Conservation (phyloP, 2,797 vertebrate species). For the Hirundo rustica region DNA sequence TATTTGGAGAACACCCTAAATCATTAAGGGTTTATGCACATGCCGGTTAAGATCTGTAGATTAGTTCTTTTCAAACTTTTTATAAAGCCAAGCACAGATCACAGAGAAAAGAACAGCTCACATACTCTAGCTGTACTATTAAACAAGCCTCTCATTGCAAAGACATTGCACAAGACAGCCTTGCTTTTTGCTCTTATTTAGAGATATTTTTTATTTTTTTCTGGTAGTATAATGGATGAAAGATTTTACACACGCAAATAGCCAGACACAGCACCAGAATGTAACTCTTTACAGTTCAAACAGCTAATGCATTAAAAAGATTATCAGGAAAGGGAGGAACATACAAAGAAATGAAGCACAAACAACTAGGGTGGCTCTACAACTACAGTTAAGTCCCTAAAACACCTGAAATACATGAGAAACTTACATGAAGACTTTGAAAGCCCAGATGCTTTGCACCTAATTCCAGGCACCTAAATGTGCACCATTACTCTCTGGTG, state of each 20-base stretch:
- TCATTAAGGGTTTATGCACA: background rate
- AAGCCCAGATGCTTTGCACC: background rate
- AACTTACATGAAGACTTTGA: background rate
- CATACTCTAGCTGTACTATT: background rate
- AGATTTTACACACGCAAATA: background rate
- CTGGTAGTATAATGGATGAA: background rate
- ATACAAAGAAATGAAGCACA: background rate
- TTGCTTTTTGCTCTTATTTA: background rate
- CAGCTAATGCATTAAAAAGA: background rate
- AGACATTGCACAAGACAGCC: background rate
- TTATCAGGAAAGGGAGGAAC: background rate
- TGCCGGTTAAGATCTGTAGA: background rate
- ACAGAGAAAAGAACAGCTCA: background rate
- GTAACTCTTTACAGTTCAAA: background rate
- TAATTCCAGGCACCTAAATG: background rate
- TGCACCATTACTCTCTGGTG: fast-evolving
- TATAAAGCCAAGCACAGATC: background rate
- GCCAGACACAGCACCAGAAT: background rate
- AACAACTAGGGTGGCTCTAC: background rate
- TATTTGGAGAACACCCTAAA: background rate
- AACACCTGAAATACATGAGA: fast-evolving
- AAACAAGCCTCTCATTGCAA: background rate
- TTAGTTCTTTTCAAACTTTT: background rate
- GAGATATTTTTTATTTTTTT: background rate
- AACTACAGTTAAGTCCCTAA: background rate